Base-by-base conservation (phyloP, 2,797 vertebrate genomes). In the Oreochromis mossambicus region DNA sequence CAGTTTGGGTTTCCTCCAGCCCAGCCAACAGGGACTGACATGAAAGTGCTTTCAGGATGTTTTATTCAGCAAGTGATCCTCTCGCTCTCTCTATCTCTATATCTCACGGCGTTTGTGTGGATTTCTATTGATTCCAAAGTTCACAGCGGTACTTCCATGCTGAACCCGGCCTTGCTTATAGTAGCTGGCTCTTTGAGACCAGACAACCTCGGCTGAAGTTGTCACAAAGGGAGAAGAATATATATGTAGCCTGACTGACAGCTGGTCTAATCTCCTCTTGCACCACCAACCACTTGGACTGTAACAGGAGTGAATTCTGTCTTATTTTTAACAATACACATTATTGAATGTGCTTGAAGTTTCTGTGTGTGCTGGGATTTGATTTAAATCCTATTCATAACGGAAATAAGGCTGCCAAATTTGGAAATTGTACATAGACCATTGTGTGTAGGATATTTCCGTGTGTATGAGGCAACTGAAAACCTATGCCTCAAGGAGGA, bases 1-100 rank as follows among this genome's bases (percentile, higher is more conserved):
- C 89, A 88, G 87, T 92, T 92, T 92, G 87, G 91, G 87, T 89
- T 92, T 91, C 83, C 87, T 89, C 82, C 81, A 81, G 79, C 82
- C 63, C 79, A 77, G 54, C 86, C 91, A 84, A 83, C 80, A 66
- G 88, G 82, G 91, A 89, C 48, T 48, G 85, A 92, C 91, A 93
- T 94, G 85, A 93, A 94, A 95, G 92, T 83, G 75, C 70, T 91
- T 81, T 75, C 55, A 29, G 81, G 85, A 93, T 95, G 85, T 94
- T 92, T 92, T 93, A 91, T 95, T 93, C 94, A 95, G 85, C 54
- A 82, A 81, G 83, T 51, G 10, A 36, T 83, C 78, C 43, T 9
- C 58, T 51, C 10, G 3, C 43, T 50, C 43, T 10, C 61, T 14
- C 29, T 46, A 76, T 85, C 58, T 50, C 56, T 89, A 5, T 11